phyloP scores from a whole-genome alignment of 2,888 invertebrate genomes.

The Pristionchus entomophagus region DNA sequence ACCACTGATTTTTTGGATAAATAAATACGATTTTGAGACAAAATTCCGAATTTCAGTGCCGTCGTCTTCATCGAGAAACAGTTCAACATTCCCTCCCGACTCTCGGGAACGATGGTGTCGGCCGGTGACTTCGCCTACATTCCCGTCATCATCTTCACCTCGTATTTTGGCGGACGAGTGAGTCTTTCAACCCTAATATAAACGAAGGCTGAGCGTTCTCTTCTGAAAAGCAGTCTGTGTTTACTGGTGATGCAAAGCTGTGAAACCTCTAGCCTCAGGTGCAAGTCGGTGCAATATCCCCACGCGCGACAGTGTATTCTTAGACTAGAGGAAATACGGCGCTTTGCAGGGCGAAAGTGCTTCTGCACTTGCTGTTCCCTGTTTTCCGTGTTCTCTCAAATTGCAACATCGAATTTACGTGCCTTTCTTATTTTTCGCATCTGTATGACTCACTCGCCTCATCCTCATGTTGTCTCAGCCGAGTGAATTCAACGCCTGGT shows the following conservation, averaged over 20 bases:
- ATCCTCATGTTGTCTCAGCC: not conserved
- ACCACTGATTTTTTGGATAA: no score
- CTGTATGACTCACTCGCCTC: not conserved
- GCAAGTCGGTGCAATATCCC: no score
- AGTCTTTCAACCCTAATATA: not conserved
- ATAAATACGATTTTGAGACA: no score
- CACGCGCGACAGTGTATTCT: no score
- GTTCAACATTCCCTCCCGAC: constrained; percentile 74
- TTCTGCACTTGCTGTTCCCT: not conserved
- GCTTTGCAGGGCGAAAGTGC: not conserved
- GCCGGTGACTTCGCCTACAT: constrained; percentile 76
- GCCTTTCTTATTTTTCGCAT: no score
- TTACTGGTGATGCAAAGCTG: not conserved
- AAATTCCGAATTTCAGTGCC: constrained; percentile 64
- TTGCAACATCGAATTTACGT: no score
- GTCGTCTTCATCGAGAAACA: constrained; percentile 75
- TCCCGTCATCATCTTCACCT: constrained; percentile 73
- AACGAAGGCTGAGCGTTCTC: no score
- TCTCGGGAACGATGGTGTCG: constrained; percentile 74
- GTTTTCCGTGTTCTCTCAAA: no score
- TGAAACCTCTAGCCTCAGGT: no score
- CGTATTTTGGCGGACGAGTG: constrained; percentile 74
- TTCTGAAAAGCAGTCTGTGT: not conserved
- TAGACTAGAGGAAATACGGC: not conserved
- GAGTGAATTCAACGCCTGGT: no score